These are phyloP conservation scores for Choristoneura rosaceana DNA, from an alignment of 2,888 invertebrate species.

Conservation along the genomic window DNA sequence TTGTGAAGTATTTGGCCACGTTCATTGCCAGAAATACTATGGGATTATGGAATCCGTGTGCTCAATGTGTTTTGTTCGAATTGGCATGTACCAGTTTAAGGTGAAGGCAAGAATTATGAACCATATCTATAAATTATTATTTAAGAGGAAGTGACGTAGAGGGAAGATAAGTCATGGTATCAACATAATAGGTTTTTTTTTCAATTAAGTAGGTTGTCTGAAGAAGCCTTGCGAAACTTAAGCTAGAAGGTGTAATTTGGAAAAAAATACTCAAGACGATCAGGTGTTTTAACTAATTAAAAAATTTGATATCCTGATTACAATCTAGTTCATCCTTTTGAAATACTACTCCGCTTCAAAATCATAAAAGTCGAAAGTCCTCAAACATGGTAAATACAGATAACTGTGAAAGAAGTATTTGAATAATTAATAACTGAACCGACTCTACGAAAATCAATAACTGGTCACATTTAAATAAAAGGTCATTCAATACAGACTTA, in stretches of 20 bases:
- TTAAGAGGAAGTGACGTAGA: too few relatives aligned
- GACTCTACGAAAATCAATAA: constrained; percentile 36
- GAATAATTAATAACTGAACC: constrained; percentile 16
- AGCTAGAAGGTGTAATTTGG: too few relatives aligned
- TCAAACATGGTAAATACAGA: not conserved
- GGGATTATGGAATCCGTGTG: constrained; percentile 18
- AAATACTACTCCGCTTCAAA: not conserved
- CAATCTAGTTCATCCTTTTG: not conserved
- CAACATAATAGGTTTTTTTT: too few relatives aligned
- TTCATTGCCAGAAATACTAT: constrained; percentile 26
- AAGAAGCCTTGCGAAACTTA: not conserved
- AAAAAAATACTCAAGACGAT: too few relatives aligned
- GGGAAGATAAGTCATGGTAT: too few relatives aligned
- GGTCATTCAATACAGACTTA: constrained; percentile 21
- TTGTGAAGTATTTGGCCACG: constrained; percentile 23
- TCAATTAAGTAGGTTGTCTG: too few relatives aligned
- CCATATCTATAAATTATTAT: too few relatives aligned
- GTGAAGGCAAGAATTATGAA: not conserved
- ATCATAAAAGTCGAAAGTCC: not conserved
- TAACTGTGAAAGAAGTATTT: constrained; percentile 12
- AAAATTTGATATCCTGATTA: not conserved
- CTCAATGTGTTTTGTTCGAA: constrained; percentile 8
- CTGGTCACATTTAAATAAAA: constrained; percentile 25
- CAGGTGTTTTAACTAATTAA: not conserved
- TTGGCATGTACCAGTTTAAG: constrained; percentile 6